phyloP scores from a whole-genome alignment of 92 coral and sea anemone species.

The Paragorgia papillata region DNA sequence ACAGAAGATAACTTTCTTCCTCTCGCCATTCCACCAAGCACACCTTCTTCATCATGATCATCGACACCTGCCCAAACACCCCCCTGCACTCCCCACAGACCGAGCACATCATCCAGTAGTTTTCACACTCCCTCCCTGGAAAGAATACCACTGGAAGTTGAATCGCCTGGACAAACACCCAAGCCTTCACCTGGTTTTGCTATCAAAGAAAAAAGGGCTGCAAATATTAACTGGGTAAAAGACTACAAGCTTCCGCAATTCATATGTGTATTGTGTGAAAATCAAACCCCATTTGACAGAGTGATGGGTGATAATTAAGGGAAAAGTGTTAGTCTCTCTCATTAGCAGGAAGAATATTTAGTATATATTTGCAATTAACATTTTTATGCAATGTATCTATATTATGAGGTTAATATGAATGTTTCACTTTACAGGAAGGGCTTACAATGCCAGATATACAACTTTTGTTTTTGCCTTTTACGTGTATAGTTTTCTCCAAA shows the following conservation, averaged over 20 bases:
- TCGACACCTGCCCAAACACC: constrained; percentile 1
- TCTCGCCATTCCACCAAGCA: not conserved
- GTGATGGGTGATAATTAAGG: too few species aligned
- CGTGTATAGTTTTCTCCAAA: constrained; percentile 17
- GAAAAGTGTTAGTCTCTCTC: too few species aligned
- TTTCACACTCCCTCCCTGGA: not conserved
- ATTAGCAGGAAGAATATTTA: too few species aligned
- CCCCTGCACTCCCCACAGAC: not conserved
- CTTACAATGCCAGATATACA: not conserved
- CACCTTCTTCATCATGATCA: constrained; percentile 13
- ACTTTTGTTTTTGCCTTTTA: constrained; percentile 2
- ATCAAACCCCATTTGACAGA: not conserved
- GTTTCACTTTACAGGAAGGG: too few species aligned
- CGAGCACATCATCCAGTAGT: not conserved
- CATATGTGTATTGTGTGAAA: not conserved
- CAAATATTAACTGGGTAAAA: constrained; percentile 18
- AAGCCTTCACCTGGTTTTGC: constrained; percentile 26
- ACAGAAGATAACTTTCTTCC: constrained; percentile 11
- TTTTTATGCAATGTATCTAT: too few species aligned
- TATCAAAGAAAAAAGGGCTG: constrained; percentile 16
- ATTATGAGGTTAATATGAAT: too few species aligned
- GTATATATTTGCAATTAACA: too few species aligned
- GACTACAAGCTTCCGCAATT: constrained; percentile 1
- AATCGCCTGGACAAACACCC: constrained; percentile 4
- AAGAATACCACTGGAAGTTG: not conserved